phyloP scores from a whole-genome alignment of 2,888 invertebrate genomes.

The Chymomyza amoena region DNA sequence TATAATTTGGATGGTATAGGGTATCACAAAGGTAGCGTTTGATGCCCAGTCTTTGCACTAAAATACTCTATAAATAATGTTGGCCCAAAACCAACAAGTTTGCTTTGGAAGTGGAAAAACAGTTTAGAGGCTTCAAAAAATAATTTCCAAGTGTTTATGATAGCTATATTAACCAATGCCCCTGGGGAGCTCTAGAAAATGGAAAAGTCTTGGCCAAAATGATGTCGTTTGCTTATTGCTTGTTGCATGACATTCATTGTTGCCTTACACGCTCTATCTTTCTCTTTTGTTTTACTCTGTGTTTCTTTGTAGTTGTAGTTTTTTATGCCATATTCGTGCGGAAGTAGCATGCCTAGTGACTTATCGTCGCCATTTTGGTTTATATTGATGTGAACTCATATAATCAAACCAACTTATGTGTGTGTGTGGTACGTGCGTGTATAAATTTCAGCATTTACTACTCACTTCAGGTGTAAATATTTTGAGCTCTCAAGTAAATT shows the following conservation, averaged over 20 bases:
- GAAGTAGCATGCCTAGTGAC: slow-evolving; percentile 65
- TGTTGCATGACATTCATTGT: slow-evolving; percentile 2
- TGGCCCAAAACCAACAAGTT: neutral
- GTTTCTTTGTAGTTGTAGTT: slow-evolving; percentile 20
- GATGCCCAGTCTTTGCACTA: too few relatives aligned
- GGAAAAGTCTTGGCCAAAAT: neutral
- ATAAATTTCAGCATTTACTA: slow-evolving; percentile 68
- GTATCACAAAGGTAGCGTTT: too few relatives aligned
- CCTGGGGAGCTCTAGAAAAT: neutral
- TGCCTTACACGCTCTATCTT: slow-evolving; percentile 17
- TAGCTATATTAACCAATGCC: neutral
- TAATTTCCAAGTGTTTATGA: neutral
- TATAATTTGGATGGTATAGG: too few relatives aligned
- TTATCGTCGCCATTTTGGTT: slow-evolving; percentile 66
- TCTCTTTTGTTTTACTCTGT: slow-evolving; percentile 3
- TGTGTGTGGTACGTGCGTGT: slow-evolving; percentile 46
- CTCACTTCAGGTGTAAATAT: slow-evolving; percentile 71
- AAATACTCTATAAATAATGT: too few relatives aligned
- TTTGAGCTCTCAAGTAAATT: slow-evolving; percentile 65
- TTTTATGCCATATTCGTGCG: slow-evolving; percentile 59
- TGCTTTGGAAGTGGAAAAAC: neutral
- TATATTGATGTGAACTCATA: slow-evolving; percentile 45
- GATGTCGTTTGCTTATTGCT: slow-evolving; percentile 19
- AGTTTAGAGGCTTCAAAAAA: neutral
- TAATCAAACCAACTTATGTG: slow-evolving; percentile 22